These are phyloP conservation scores for Bambusicola thoracicus DNA, from an alignment of 2,113 vertebrate species.

Conservation along the genomic window DNA sequence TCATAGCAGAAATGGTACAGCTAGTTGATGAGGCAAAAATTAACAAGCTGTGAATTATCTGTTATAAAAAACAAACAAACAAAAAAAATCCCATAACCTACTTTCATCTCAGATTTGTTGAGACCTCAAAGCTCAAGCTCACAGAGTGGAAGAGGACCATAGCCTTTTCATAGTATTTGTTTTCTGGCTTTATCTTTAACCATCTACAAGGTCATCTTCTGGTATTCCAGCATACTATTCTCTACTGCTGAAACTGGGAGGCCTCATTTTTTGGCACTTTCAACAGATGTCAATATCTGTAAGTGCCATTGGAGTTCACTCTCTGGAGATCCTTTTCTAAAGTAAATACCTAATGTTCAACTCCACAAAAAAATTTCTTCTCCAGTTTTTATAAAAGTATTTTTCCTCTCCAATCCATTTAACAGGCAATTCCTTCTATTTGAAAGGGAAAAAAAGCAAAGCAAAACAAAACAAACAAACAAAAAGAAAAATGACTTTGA, in stretches of 20 bases:
- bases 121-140: neutral
- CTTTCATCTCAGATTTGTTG: neutral
- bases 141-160: accelerated
- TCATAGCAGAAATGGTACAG: neutral
- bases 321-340: neutral
- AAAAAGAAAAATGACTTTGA: neutral
- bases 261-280: neutral
- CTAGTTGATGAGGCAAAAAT: neutral
- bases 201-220: neutral
- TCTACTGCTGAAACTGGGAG: neutral
- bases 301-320: neutral
- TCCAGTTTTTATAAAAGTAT: neutral
- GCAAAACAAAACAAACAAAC: neutral
- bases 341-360: neutral
- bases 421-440: neutral
- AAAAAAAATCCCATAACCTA: neutral
- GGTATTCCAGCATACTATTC: neutral
- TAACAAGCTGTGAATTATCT: neutral
- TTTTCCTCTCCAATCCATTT: neutral
- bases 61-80: neutral
- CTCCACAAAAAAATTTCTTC: neutral
- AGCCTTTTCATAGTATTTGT: neutral
- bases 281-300: neutral
- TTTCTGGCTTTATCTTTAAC: neutral
- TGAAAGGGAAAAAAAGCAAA: neutral